phyloP scores from a whole-genome alignment of 2,113 vertebrate species.

The Caretta caretta region DNA sequence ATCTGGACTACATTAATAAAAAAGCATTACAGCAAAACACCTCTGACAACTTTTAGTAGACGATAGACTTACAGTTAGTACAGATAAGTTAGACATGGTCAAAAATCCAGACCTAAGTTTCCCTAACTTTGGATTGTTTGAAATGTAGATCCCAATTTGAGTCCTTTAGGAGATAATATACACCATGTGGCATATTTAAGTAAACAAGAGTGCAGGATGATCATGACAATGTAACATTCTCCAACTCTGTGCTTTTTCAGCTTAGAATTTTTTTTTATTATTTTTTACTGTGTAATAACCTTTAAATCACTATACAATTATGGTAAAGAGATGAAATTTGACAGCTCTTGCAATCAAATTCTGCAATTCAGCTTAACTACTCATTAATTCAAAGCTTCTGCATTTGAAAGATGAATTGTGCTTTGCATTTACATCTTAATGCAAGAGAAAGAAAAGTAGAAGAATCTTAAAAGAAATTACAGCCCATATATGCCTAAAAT shows the following conservation, averaged over 20 bases:
- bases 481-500: not conserved
- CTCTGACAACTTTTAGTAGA: not conserved
- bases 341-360: not conserved
- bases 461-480: not conserved
- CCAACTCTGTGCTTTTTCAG: not conserved
- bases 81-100: not conserved
- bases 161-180: not conserved
- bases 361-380: conserved; percentile 28
- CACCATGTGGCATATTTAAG: not conserved
- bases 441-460: not conserved
- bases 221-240: not conserved
- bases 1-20: conserved; percentile 19
- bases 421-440: not conserved
- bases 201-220: not conserved
- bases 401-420: not conserved
- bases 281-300: not conserved
- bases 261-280: not conserved
- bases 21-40: not conserved
- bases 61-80: not conserved
- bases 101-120: not conserved
- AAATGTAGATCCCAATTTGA: not conserved
- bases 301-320: not conserved
- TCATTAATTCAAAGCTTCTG: conserved; percentile 29
- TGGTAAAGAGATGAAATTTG: not conserved
- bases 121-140: not conserved